phyloP scores from a whole-genome alignment of 2,797 vertebrate genomes.

The Tadarida brasiliensis region DNA sequence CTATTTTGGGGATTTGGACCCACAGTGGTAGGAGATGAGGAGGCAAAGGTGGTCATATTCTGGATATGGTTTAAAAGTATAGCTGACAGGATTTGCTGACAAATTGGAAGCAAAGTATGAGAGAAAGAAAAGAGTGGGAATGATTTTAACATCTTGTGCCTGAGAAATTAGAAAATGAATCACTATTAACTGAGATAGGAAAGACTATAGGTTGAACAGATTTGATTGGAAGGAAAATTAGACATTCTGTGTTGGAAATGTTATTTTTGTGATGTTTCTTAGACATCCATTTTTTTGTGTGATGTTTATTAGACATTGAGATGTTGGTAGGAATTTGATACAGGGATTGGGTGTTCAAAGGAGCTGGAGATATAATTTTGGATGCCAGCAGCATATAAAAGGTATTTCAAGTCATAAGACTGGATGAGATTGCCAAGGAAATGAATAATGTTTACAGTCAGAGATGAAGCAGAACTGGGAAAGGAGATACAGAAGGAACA shows the following conservation, averaged over 20 bases:
- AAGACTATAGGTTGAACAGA: not conserved
- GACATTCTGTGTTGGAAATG: not conserved
- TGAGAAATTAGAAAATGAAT: not conserved
- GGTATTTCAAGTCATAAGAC: not conserved
- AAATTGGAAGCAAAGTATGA: not conserved
- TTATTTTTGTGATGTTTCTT: slow-evolving; percentile 5
- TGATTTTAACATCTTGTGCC: not conserved
- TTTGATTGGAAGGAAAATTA: not conserved
- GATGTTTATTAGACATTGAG: not conserved
- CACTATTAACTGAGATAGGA: not conserved
- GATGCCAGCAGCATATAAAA: not conserved
- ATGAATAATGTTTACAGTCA: not conserved
- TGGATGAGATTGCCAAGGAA: not conserved
- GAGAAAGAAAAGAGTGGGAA: not conserved
- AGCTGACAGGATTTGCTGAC: not conserved
- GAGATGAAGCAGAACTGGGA: not conserved
- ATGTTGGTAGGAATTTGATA: not conserved
- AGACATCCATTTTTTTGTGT: not conserved
- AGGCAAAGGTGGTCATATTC: not conserved
- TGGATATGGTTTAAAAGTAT: not conserved
- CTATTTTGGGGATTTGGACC: not conserved
- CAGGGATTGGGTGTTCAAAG: not conserved
- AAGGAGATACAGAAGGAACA: not conserved
- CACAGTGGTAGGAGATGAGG: not conserved
- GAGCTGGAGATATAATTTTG: not conserved